phyloP scores from a whole-genome alignment of 1,140 invertebrate species.

The Drosophila ambigua region DNA sequence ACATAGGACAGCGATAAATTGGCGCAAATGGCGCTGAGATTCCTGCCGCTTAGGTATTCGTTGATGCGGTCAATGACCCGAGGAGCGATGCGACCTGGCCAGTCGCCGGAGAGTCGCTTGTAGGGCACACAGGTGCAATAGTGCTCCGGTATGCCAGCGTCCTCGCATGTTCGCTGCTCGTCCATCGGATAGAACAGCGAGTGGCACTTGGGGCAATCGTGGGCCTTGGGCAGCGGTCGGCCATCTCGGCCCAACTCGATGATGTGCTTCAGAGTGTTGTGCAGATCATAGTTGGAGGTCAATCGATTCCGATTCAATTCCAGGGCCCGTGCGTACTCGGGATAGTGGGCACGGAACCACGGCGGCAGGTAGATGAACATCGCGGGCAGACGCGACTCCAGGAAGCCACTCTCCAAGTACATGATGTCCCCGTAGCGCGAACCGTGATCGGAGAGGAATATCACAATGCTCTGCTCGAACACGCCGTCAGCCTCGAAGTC shows the following conservation, averaged over 20 bases:
- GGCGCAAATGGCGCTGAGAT: conserved; percentile 49
- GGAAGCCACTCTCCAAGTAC: conserved; percentile 87
- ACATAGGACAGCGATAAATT: conserved; percentile 47
- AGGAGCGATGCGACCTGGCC: conserved; percentile 39
- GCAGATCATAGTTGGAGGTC: conserved; percentile 92
- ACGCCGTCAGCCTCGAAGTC: conserved; percentile 85
- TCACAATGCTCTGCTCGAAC: conserved; percentile 88
- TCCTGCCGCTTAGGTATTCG: conserved; percentile 50
- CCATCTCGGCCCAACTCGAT: conserved; percentile 61
- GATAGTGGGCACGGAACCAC: conserved; percentile 88
- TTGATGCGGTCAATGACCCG: conserved; percentile 84
- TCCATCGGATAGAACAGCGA: conserved; percentile 88
- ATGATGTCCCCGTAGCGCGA: conserved; percentile 92
- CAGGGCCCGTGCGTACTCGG: conserved; percentile 88
- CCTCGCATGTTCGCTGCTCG: conserved; percentile 87
- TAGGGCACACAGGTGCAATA: conserved; percentile 90
- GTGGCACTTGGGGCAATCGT: conserved; percentile 86
- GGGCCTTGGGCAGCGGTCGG: conserved; percentile 20
- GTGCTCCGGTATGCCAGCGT: conserved; percentile 89
- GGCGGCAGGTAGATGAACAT: conserved; percentile 91
- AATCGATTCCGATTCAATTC: conserved; percentile 89
- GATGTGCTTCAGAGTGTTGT: conserved; percentile 87
- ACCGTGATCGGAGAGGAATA: conserved; percentile 96
- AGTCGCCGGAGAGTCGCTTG: conserved; percentile 71
- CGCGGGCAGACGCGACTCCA: conserved; percentile 95